Percentiles rank a stretch among this genome's conserved stretches.
These are phyloP conservation scores for Pseudochirops cupreus DNA, from an alignment of 2,797 vertebrate species.

Conservation along the genomic window DNA sequence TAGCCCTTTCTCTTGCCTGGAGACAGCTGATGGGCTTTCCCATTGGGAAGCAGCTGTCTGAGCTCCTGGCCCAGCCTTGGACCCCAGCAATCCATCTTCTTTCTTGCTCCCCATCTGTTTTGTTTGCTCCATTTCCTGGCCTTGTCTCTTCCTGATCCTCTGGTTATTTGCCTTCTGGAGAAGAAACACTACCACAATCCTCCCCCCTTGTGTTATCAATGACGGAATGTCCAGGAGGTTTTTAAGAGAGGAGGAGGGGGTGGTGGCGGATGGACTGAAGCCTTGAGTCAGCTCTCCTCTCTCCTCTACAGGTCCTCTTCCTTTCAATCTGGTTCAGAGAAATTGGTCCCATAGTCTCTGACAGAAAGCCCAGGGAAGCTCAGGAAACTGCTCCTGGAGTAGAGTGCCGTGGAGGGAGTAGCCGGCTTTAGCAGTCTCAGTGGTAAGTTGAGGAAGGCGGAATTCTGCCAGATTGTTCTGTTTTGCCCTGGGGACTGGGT, in stretches of 20 bases:
- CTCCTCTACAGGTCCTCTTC: neutral
- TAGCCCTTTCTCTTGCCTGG: neutral
- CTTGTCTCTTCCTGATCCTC: constrained; percentile 21
- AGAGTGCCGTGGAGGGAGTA: neutral
- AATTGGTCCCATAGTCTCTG: neutral
- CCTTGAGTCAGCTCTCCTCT: neutral
- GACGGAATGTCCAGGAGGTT: constrained; percentile 14
- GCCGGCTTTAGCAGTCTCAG: neutral
- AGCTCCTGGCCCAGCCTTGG: neutral
- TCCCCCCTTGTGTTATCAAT: constrained; percentile 15
- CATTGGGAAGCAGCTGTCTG: neutral
- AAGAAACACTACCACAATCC: constrained; percentile 28
- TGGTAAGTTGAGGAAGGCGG: neutral
- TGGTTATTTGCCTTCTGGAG: constrained; percentile 5
- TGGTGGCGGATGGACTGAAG: neutral
- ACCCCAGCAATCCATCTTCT: neutral
- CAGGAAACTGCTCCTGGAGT: neutral
- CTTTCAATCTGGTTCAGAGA: neutral
- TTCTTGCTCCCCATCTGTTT: neutral
- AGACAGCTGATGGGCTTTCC: neutral
- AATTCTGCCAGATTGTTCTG: neutral
- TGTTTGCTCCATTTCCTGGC: neutral
- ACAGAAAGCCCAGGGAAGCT: neutral
- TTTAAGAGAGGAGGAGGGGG: neutral
- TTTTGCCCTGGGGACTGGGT: neutral